Percentiles rank a stretch among this genome's conserved stretches.
These are phyloP conservation scores for Microctonus brassicae DNA, from an alignment of 2,888 invertebrate genomes.

Conservation along the genomic window DNA sequence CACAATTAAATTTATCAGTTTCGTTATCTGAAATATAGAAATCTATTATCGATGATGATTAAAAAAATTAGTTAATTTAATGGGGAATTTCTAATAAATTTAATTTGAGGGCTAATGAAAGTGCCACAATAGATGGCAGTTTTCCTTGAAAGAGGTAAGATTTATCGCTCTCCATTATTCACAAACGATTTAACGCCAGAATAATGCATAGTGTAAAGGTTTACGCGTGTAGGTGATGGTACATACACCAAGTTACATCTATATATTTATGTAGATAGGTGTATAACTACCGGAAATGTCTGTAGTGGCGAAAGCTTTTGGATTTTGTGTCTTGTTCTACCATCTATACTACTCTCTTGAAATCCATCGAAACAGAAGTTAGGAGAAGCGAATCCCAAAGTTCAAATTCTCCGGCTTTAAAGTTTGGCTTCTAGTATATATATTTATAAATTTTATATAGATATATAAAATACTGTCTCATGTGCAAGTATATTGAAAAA, in stretches of 20 bases:
- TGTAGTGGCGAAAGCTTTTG: not conserved
- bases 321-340: conserved; percentile 1
- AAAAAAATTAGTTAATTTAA: not conserved
- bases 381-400: not conserved
- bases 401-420: conserved; percentile 4
- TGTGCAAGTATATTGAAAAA: not conserved
- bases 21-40: not conserved
- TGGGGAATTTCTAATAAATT: conserved; percentile 9
- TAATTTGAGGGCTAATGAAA: conserved; percentile 14
- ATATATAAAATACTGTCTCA: not conserved
- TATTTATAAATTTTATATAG: no score
- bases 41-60: not conserved
- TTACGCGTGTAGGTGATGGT: conserved; percentile 23
- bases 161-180: conserved; percentile 56
- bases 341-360: conserved; percentile 3
- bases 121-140: conserved; percentile 16
- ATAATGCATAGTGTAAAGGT: conserved; percentile 56
- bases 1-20: not conserved
- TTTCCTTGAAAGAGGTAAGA: conserved; percentile 42
- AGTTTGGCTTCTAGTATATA: not conserved
- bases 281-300: conserved; percentile 16
- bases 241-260: conserved; percentile 1
- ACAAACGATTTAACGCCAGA: conserved; percentile 58
- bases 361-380: conserved; percentile 2
- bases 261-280: not conserved